A percentile compares a stretch with the other conserved stretches of the same genome.
phyloP scores from a whole-genome alignment of 2,888 invertebrate genomes.

The Catocala fraxini region DNA sequence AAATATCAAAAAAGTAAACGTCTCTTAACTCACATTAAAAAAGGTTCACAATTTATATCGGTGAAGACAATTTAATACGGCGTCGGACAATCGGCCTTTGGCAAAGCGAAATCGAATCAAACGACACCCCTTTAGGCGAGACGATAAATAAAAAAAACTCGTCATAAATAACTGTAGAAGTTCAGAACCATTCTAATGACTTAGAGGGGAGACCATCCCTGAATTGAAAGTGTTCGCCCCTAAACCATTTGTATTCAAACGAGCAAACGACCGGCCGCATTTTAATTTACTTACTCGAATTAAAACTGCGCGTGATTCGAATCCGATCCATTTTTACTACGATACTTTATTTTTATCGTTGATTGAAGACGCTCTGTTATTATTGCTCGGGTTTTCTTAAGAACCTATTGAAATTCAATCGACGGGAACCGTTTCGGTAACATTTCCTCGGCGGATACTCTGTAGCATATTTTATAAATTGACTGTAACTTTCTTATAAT shows the following conservation, averaged over 20 bases:
- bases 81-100: constrained; percentile 51
- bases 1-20: constrained; percentile 44
- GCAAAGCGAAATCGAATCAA: constrained; percentile 66
- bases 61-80: constrained; percentile 62
- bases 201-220: constrained; percentile 56
- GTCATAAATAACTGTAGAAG: constrained; percentile 73
- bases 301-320: constrained; percentile 85
- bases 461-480: constrained; percentile 71
- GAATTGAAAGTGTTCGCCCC: constrained; percentile 77
- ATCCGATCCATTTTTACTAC: constrained; percentile 72
- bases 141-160: constrained; percentile 71
- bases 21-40: constrained; percentile 52
- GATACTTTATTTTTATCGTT: constrained; percentile 83
- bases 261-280: constrained; percentile 74
- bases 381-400: constrained; percentile 57
- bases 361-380: constrained; percentile 80
- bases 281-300: constrained; percentile 87
- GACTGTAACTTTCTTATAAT: constrained; percentile 66
- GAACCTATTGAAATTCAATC: constrained; percentile 58
- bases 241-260: constrained; percentile 86
- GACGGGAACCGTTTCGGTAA: constrained; percentile 42
- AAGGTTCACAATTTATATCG: constrained; percentile 59
- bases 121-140: constrained; percentile 66
- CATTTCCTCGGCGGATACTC: constrained; percentile 54
- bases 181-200: constrained; percentile 74